These are phyloP conservation scores for Poeciliopsis occidentalis DNA, from an alignment of 2,113 vertebrate species.

Conservation along the genomic window DNA sequence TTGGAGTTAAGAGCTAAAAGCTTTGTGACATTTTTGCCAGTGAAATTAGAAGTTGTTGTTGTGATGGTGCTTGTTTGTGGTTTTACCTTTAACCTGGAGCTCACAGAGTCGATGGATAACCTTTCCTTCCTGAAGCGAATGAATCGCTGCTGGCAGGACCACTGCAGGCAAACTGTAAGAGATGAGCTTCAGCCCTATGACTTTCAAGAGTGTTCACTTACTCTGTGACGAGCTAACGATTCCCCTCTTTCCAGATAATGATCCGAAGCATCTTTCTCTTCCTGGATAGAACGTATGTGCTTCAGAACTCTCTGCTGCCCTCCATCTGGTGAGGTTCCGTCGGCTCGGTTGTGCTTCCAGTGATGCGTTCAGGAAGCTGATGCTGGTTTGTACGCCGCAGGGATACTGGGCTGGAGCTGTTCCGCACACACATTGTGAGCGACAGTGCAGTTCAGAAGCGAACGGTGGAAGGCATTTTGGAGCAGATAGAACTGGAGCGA, in stretches of 20 bases:
- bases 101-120: constrained; percentile 96
- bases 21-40: neutral
- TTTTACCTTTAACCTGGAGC: constrained; percentile 82
- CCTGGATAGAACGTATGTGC: constrained; percentile 97
- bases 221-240: neutral
- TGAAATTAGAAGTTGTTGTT: neutral
- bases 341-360: neutral
- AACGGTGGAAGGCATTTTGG: constrained; percentile 95
- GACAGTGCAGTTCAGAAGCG: constrained; percentile 96
- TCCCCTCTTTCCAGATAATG: constrained; percentile 87
- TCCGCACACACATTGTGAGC: constrained; percentile 96
- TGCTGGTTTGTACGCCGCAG: constrained; percentile 65
- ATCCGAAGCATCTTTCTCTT: constrained; percentile 99
- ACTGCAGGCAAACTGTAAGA: constrained; percentile 97
- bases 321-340: constrained; percentile 92
- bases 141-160: constrained; percentile 98
- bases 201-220: neutral
- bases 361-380: constrained; percentile 8
- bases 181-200: neutral
- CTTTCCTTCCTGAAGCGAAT: constrained; percentile 99
- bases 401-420: constrained; percentile 97
- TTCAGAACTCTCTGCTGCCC: constrained; percentile 98
- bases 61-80: neutral
- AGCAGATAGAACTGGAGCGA: constrained; percentile 94
- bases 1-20: neutral